Conservation (phyloP, 2,113 vertebrate species). For the Pitta sordida region DNA sequence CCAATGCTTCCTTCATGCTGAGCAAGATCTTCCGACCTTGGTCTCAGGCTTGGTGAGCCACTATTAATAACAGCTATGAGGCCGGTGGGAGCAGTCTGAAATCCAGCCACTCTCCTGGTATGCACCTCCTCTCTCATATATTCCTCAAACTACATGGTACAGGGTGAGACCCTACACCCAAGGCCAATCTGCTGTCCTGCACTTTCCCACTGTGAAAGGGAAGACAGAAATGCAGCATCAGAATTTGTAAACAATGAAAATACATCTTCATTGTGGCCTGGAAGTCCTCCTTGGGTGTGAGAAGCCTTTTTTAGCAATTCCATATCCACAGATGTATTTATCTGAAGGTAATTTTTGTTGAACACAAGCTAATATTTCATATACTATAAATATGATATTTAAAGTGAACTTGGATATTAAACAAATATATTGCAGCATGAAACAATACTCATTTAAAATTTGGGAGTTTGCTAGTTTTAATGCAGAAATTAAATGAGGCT, state of each 20-base stretch:
- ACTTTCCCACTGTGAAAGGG: background rate
- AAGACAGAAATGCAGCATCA: background rate
- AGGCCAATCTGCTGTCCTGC: background rate
- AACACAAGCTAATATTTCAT: background rate
- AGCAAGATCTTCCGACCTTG: background rate
- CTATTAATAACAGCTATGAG: background rate
- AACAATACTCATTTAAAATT: background rate
- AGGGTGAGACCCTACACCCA: too few relatives aligned
- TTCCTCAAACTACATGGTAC: accelerated
- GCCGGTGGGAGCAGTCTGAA: background rate
- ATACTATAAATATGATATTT: background rate
- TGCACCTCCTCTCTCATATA: accelerated
- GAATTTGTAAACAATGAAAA: background rate
- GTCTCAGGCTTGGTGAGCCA: background rate
- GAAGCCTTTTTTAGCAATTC: background rate
- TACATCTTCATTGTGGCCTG: background rate
- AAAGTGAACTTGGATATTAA: background rate
- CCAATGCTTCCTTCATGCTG: background rate
- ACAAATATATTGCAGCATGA: background rate
- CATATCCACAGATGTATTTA: background rate
- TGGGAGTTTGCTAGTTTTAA: background rate
- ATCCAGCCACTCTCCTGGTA: background rate
- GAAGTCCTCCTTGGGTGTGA: background rate
- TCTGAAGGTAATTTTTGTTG: background rate
- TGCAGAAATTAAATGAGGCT: background rate